These are phyloP conservation scores for Crotalus viridis DNA, from an alignment of 2,113 vertebrate species.

Conservation along the genomic window DNA sequence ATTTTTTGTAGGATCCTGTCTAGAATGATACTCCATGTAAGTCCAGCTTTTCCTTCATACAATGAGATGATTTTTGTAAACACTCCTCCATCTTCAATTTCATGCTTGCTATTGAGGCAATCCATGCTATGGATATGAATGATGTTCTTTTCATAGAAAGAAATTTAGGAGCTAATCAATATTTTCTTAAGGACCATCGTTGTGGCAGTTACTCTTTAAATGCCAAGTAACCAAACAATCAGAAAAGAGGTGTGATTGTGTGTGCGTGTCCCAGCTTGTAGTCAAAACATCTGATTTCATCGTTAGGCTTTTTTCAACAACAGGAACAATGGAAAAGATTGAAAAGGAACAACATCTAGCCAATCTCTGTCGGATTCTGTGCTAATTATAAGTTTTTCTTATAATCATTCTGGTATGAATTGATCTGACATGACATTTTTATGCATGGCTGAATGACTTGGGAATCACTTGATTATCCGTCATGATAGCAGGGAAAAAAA, in stretches of 20 bases:
- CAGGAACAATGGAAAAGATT: slow-evolving; percentile 36
- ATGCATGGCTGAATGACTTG: slow-evolving; percentile 64
- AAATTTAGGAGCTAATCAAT: neutral
- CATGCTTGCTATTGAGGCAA: neutral
- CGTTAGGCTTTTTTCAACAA: slow-evolving; percentile 14
- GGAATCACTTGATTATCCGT: slow-evolving; percentile 58
- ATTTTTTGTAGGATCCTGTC: neutral
- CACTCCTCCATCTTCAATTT: neutral
- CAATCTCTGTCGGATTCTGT: slow-evolving; percentile 17
- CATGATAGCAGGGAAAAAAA: slow-evolving; percentile 44
- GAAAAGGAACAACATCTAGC: neutral
- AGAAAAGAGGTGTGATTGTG: neutral
- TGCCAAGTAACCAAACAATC: neutral
- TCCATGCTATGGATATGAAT: neutral
- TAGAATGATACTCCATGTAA: neutral
- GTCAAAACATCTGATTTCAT: slow-evolving; percentile 34
- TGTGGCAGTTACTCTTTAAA: neutral
- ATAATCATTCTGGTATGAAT: slow-evolving; percentile 52
- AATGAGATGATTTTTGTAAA: neutral
- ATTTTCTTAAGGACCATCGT: neutral
- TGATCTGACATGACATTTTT: slow-evolving; percentile 60
- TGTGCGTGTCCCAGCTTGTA: neutral
- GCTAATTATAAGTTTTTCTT: slow-evolving; percentile 48
- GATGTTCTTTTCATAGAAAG: neutral
- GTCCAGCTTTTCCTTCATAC: neutral